These are phyloP conservation scores for Iguana delicatissima DNA, from an alignment of 2,797 vertebrate species.

Conservation along the genomic window DNA sequence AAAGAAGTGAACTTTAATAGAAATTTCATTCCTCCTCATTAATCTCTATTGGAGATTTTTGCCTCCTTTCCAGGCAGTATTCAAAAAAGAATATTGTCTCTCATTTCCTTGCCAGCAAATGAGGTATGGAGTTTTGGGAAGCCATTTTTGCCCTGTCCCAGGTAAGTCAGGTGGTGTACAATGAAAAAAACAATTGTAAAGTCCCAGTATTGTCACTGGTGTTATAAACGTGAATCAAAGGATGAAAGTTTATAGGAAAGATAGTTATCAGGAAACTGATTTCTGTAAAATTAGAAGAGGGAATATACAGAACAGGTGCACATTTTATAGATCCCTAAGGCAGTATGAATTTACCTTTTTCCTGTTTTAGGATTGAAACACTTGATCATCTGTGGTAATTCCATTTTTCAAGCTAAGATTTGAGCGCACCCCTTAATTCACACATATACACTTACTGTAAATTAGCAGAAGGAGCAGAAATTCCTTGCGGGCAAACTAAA, in stretches of 20 bases:
- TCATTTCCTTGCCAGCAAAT: not conserved
- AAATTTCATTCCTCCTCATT: not conserved
- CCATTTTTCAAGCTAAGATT: slow-evolving; percentile 1
- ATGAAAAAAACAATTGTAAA: not conserved
- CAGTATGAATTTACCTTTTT: slow-evolving; percentile 7
- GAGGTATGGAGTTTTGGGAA: not conserved
- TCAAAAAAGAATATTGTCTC: not conserved
- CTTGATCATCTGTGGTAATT: not conserved
- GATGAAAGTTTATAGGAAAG: not conserved
- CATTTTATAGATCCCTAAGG: not conserved
- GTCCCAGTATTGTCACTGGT: not conserved
- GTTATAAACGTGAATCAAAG: slow-evolving; percentile 12
- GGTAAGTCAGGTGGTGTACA: not conserved
- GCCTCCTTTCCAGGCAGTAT: not conserved
- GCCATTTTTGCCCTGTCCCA: not conserved
- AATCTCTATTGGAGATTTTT: not conserved
- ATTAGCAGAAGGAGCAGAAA: not conserved
- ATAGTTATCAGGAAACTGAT: slow-evolving; percentile 1
- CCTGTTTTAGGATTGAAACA: slow-evolving; percentile 32
- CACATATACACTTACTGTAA: not conserved
- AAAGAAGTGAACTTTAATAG: not conserved
- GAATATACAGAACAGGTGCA: not conserved
- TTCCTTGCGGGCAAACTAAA: not conserved
- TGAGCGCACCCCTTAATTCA: not conserved
- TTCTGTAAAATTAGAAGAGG: not conserved